These are phyloP conservation scores for Dreissena rostriformis DNA, from an alignment of 1,140 invertebrate genomes.

Conservation along the genomic window DNA sequence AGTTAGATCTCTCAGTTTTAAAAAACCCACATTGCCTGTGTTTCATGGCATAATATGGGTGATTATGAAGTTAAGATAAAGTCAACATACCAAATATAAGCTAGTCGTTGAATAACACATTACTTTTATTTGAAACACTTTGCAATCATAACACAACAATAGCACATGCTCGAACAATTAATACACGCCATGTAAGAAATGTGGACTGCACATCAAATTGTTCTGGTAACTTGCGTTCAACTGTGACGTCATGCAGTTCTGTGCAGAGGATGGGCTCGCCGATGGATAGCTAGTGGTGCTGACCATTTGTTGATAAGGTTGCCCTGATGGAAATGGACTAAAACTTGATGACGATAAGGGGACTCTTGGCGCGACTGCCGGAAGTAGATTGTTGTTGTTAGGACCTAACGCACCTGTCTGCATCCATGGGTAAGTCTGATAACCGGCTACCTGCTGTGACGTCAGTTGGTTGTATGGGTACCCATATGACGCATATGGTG, in stretches of 20 bases:
- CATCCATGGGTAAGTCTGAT: not conserved
- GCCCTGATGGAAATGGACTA: not conserved
- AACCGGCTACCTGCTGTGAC: not conserved
- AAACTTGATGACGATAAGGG: not conserved
- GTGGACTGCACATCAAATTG: too few species aligned
- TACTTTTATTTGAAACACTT: too few species aligned
- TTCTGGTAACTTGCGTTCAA: not conserved
- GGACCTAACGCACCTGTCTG: not conserved
- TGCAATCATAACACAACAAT: too few species aligned
- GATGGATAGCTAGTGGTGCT: not conserved
- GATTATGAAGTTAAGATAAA: too few species aligned
- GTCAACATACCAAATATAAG: too few species aligned
- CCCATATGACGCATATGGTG: slow-evolving; percentile 10
- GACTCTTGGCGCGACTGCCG: not conserved
- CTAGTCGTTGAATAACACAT: too few species aligned
- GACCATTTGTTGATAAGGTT: not conserved
- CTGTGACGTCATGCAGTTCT: not conserved
- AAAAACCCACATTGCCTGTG: too few species aligned
- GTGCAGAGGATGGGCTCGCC: not conserved
- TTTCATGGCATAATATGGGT: too few species aligned
- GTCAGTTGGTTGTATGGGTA: not conserved
- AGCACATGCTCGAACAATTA: too few species aligned
- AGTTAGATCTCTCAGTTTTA: too few species aligned
- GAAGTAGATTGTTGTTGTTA: not conserved
- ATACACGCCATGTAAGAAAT: too few species aligned